Base-by-base conservation (phyloP, 1,140 invertebrate species). In the Drosophila gunungcola region DNA sequence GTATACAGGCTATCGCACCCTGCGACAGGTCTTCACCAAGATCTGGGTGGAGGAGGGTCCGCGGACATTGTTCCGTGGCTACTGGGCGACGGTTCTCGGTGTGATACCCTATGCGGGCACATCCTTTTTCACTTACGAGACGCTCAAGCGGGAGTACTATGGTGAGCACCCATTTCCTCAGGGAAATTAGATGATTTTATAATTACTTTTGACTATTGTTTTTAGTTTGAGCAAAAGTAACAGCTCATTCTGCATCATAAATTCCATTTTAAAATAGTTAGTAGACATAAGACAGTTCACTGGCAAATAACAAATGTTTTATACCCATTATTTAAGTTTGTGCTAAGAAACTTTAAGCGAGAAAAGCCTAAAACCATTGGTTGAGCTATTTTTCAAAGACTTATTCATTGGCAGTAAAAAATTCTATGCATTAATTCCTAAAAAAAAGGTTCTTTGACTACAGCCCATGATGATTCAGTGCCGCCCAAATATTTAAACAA, bases 61-160 rank as follows among this genome's bases (percentile, higher is more conserved):
- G 2, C 45, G 92, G 39, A 95, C 96, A 0, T 94, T 99, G 41
- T 99, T 98, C 92, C 93, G 96, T 72, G 98, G 98, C 0, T 98
- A 97, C 91, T 93, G 95, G 36, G 97, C 98, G 2, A 99, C 98
- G 0, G 94, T 99, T 16, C 91, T 98, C 2, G 99, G 99, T 3
- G 97, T 98, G 0, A 97, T 99, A 82, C 98, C 98, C 0, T 99
- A 99, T 93, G 98, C 99, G 10, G 99, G 99, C 9, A 96, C 96
- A 49, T 98, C 98, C 43, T 99, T 99, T 93, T 99, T 97, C 92
- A 99, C 98, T 0, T 99, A 99, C 93, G 98, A 99, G 93, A 96
- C 97, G 21, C 93, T 99, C 4, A 99, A 99, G 93, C 94, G 96
- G 53, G 92, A 95, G 63, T 95, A 98, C 91, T 93, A 94, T 91